Evolutionary conservation across 2,113 vertebrate species (phyloP).

Genomic region (Hystrix brachyura): DNA sequence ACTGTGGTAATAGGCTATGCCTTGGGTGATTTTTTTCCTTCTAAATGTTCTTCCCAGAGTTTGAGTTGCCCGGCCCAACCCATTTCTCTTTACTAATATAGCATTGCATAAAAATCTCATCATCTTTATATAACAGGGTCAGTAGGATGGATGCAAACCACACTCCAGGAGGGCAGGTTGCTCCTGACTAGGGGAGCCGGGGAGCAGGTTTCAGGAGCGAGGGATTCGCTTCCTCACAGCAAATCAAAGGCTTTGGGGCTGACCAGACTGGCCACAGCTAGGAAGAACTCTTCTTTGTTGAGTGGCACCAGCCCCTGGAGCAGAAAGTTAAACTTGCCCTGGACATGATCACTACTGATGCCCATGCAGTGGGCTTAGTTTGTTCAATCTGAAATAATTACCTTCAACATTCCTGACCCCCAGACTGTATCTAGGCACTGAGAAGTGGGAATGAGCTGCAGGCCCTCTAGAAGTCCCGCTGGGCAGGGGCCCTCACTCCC

Average conservation of each 20-base stretch:
- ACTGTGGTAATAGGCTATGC: constrained; percentile 67
- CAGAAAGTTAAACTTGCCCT: background rate
- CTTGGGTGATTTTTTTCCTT: constrained; percentile 71
- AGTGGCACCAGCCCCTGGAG: background rate
- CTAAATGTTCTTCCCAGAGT: constrained; percentile 67
- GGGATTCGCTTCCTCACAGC: background rate
- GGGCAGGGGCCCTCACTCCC: background rate
- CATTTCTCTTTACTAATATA: constrained; percentile 74
- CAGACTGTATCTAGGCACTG: background rate
- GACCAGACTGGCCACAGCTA: background rate
- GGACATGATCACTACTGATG: background rate
- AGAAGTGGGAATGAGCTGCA: background rate
- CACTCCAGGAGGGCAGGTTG: background rate
- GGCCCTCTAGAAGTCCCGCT: background rate
- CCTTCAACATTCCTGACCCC: background rate
- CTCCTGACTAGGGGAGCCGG: constrained; percentile 43
- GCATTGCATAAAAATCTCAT: constrained; percentile 69
- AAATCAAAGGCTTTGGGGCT: background rate
- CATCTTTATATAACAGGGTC: constrained; percentile 66
- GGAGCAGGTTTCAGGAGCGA: background rate
- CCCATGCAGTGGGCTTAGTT: fast-evolving
- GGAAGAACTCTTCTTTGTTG: background rate
- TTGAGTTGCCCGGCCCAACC: constrained; percentile 41
- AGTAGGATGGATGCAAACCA: constrained; percentile 57
- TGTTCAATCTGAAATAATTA: background rate